Evolutionary conservation across 2,888 invertebrate species (phyloP).

Genomic region (Troglohyphantes excavatus): DNA sequence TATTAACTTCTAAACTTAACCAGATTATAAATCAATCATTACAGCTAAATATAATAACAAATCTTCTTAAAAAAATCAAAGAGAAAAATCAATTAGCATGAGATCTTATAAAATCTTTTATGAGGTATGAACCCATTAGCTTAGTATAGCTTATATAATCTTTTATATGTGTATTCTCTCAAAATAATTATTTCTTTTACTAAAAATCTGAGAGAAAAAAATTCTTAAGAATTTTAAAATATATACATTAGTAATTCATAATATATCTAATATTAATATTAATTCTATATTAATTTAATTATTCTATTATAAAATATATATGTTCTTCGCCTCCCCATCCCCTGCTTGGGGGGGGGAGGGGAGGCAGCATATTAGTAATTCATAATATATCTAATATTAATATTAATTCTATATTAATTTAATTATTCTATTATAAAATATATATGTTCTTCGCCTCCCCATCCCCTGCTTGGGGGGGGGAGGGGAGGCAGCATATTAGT

Average conservation of each 20-base stretch:
- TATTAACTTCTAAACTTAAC: conserved; percentile 42
- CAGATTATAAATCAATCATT: conserved; percentile 35
- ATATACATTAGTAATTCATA: too few species aligned
- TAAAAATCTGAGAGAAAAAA: too few species aligned
- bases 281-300: too few species aligned
- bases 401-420: background rate
- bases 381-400: too few species aligned
- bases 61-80: background rate
- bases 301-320: too few species aligned
- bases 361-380: background rate
- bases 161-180: background rate
- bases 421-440: background rate
- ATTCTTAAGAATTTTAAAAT: too few species aligned
- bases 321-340: background rate
- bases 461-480: too few species aligned
- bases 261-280: too few species aligned
- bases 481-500: background rate
- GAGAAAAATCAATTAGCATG: background rate
- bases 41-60: background rate
- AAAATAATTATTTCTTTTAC: too few species aligned
- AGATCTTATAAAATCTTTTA: conserved; percentile 21
- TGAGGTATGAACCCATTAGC: conserved; percentile 67
- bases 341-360: background rate
- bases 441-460: background rate
- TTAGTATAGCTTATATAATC: conserved; percentile 50